A percentile compares a stretch with the other conserved stretches of the same genome.
These are phyloP conservation scores for Hetaerina titia DNA, from an alignment of 2,888 invertebrate genomes.

Conservation along the genomic window DNA sequence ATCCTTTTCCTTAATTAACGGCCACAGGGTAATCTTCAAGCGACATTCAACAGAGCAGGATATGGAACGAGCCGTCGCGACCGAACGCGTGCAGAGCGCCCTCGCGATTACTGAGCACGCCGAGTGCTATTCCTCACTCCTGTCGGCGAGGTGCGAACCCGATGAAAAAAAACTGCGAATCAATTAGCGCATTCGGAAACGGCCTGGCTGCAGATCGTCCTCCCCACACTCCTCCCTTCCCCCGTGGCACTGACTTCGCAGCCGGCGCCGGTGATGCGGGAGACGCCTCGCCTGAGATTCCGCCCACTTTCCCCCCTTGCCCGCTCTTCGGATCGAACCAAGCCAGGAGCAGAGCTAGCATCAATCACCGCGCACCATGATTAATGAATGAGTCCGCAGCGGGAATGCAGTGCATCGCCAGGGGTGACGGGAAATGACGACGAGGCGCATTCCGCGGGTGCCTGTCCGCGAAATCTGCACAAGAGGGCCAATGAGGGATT, in stretches of 20 bases:
- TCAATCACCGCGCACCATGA: neutral
- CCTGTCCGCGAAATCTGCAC: neutral
- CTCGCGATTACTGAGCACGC: too few relatives aligned
- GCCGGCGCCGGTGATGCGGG: neutral
- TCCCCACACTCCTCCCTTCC: too few relatives aligned
- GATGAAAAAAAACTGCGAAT: neutral
- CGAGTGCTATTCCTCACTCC: too few relatives aligned
- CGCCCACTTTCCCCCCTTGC: neutral
- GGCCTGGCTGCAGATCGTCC: neutral
- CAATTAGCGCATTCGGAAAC: neutral
- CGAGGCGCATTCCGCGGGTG: neutral
- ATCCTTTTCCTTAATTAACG: too few relatives aligned
- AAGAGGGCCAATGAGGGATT: neutral
- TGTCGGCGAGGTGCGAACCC: too few relatives aligned
- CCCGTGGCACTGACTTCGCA: neutral
- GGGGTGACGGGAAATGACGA: neutral
- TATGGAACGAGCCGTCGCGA: too few relatives aligned
- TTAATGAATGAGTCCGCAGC: neutral
- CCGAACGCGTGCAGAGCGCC: too few relatives aligned
- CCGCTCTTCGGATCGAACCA: neutral
- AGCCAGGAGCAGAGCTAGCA: neutral
- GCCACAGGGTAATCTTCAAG: too few relatives aligned
- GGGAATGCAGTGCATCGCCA: neutral
- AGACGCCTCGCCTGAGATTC: neutral
- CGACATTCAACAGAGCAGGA: too few relatives aligned